Conservation (phyloP, 2,888 invertebrate genomes). For the Minunthozetes semirufus region DNA sequence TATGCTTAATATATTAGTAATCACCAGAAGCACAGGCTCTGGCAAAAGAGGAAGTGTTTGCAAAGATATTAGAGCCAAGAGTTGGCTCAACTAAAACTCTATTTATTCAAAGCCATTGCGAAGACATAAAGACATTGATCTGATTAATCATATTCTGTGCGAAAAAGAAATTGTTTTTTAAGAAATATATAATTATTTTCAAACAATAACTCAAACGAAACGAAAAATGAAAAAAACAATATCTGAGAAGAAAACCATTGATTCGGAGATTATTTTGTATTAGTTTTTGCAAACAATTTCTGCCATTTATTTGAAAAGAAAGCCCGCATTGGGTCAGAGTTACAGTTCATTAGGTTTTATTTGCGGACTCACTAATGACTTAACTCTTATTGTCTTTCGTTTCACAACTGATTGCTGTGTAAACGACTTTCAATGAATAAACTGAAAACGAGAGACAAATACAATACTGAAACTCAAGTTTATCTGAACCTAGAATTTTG, state of each 20-base stretch:
- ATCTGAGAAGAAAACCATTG: too few species aligned
- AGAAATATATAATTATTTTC: too few species aligned
- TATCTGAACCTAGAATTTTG: too few species aligned
- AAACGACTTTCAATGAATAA: slow-evolving; percentile 1
- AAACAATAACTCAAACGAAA: too few species aligned
- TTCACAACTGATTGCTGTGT: slow-evolving; percentile 5
- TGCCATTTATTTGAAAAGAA: not conserved
- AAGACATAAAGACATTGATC: too few species aligned
- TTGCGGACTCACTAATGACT: slow-evolving; percentile 10
- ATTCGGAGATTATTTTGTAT: too few species aligned
- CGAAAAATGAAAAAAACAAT: too few species aligned
- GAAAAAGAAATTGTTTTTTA: too few species aligned
- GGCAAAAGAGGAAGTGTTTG: not conserved
- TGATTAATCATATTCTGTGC: too few species aligned
- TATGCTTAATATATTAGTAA: slow-evolving; percentile 29
- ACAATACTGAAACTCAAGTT: too few species aligned
- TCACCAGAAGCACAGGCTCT: not conserved
- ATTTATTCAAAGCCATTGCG: not conserved
- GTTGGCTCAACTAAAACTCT: not conserved
- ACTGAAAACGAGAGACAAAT: too few species aligned
- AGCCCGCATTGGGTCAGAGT: not conserved
- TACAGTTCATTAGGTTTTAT: slow-evolving; percentile 16
- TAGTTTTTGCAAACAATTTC: too few species aligned
- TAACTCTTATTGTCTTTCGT: slow-evolving; percentile 10
- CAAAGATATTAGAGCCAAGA: not conserved